Evolutionary conservation across 2,888 invertebrate genomes (phyloP), one percentile per base, ranked within the genome.

Genomic region (Monoplex corrugatus): DNA sequence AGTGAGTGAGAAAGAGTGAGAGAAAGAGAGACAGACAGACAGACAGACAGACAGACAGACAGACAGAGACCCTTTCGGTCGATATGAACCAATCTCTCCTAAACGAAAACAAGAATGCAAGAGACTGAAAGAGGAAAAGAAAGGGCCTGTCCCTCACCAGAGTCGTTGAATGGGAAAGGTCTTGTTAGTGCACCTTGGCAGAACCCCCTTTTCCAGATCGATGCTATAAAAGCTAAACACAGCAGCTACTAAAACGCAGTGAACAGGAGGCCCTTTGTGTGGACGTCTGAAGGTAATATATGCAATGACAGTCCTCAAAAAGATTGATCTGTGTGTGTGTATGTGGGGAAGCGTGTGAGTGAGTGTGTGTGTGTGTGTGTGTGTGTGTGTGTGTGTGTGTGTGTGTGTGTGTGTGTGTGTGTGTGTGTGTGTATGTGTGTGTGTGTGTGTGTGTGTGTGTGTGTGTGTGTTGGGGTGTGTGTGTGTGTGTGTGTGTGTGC

Each of bases 371-470:
- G 50, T 50, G 50, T 50, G 50, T 50, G 50, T 50, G 75, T 75
- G 35, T 35, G 75, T 75, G 75, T 35, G 75, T 75, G 75, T 35
- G 38, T 75, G 35, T 38, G 75, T 75, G 75, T 75, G 75, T 75
- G 38, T 75, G 38, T 35, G 75, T 75, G 35, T 43, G 28, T 80
- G n/a, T 43, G 43, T 43, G 35, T 75, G 75, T 38, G 75, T 75
- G 35, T 75, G 1, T 5, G 72, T 35, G 72, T 32, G 72, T 10
- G 57, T 28, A 10, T 10, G 57, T 28, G 2, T 10, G 57, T 57
- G 57, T 28, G 10, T 57, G 57, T 5, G 57, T 57, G 2, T 10
- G 57, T 57, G 10, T 28, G 57, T 57, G 57, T 1, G 57, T 57
- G 10, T 28, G 2, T 57, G 5, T 28, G 2, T 57, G 57, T 1